Evolutionary conservation across 2,797 vertebrate genomes (phyloP).

Genomic region (Ctenochaetus hawaiiensis): DNA sequence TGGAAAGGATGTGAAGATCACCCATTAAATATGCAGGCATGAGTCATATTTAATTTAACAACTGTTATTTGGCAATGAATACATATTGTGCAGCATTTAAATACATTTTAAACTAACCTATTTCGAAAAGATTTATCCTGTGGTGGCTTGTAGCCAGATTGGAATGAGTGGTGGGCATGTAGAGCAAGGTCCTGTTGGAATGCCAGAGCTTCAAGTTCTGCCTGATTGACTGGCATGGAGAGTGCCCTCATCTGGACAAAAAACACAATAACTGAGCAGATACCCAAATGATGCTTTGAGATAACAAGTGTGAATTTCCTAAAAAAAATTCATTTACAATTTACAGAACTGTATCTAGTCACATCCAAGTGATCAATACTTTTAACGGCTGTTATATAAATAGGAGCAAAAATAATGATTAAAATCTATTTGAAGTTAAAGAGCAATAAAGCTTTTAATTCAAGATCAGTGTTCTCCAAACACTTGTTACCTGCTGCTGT

Average conservation of each 20-base stretch:
- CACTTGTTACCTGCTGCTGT: slow-evolving; percentile 87
- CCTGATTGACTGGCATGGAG: slow-evolving; percentile 89
- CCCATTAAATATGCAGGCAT: not conserved
- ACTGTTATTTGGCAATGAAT: not conserved
- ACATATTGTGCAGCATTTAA: not conserved
- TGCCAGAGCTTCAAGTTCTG: slow-evolving; percentile 90
- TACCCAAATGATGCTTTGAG: not conserved
- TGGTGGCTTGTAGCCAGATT: slow-evolving; percentile 89
- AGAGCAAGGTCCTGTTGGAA: slow-evolving; percentile 93
- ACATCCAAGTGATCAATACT: not conserved
- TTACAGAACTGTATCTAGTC: too few relatives aligned
- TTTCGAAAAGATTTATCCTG: slow-evolving; percentile 92
- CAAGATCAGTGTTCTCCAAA: not conserved
- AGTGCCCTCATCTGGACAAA: slow-evolving; percentile 89
- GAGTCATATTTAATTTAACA: not conserved
- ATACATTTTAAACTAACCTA: slow-evolving; percentile 79
- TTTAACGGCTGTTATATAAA: not conserved
- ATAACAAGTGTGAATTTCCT: too few relatives aligned
- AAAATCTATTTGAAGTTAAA: not conserved
- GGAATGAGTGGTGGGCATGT: slow-evolving; percentile 90
- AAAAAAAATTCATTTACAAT: too few relatives aligned
- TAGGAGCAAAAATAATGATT: not conserved
- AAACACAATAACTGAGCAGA: slow-evolving; percentile 8
- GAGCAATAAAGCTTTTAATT: not conserved
- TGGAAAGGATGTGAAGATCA: not conserved